Base-by-base conservation (phyloP, 2,797 vertebrate species). In the Botia almorhae region DNA sequence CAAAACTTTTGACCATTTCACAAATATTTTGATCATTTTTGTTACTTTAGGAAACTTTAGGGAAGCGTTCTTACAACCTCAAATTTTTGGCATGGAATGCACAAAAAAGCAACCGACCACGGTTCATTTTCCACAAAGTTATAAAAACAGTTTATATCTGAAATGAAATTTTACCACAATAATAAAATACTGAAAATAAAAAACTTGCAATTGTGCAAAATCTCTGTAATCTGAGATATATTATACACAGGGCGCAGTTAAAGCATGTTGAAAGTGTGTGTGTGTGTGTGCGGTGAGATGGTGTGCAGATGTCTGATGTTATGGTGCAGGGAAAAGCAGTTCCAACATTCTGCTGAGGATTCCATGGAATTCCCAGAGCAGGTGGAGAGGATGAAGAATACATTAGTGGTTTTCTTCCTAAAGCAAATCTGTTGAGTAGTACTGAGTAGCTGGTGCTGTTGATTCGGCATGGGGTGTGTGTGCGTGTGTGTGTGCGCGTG, bases 351-450 rank as follows among this genome's bases (percentile, higher is more conserved):
- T 48, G 19, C 8, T 17, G 21, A 46, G 11, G n/a, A 63, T 50
- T 61, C 39, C 16, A 13, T 63, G 5, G n/a, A 46, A 73, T 73
- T 73, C 55, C 55, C 10, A n/a, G 16, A 71, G 69, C 69, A 70
- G 26, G 10, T 55, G 68, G 19, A 19, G 19, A n/a, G 71, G 36
- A 60, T 63, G 10, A 74, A 23, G 13, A 11, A 23, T 48, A 48
- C 56, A 46, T 74, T 33, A 50, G 56, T 48, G 72, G 39, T 74
- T 74, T 46, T 74, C 39, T 14, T 74, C 21, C 29, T 39, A 50
- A 63, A 19, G 72, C 23, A 48, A 58, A 19, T 23, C 13, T 6
- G 17, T 26, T n/a, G n/a, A n/a, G n/a, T n/a, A n/a, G 23, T 4
- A 26, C 14, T 21, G 51, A 16, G 19, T 60, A 60, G 14, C 29